Percentiles rank a stretch among this genome's conserved stretches.
Evolutionary conservation across 2,113 vertebrate genomes (phyloP).

Genomic region (Thryonomys swinderianus): DNA sequence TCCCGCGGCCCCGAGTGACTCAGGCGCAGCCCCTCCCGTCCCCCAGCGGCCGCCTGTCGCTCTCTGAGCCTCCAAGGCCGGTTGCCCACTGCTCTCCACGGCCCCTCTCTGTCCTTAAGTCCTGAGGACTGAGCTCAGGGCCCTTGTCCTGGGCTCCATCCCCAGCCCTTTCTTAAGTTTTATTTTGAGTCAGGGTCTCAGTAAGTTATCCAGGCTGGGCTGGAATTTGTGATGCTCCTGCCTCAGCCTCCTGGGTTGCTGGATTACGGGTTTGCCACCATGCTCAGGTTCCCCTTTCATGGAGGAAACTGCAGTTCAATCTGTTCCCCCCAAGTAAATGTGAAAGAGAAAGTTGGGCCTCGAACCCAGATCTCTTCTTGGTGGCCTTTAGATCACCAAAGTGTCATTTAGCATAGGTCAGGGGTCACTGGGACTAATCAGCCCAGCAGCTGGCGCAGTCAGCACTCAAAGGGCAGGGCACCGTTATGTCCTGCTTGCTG

Average conservation of each 20-base stretch:
- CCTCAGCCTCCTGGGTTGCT: neutral
- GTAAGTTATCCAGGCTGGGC: neutral
- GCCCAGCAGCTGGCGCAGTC: neutral
- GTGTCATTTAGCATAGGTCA: neutral
- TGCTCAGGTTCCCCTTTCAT: neutral
- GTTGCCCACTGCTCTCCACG: too few relatives aligned
- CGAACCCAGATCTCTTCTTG: neutral
- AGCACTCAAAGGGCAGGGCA: too few relatives aligned
- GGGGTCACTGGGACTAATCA: neutral
- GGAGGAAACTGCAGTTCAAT: neutral
- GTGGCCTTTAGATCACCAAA: neutral
- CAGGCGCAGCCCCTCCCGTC: neutral
- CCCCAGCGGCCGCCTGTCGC: neutral
- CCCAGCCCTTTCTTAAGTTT: neutral
- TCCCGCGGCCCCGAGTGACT: slow-evolving; percentile 51
- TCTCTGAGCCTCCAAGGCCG: too few relatives aligned
- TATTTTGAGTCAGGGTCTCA: neutral
- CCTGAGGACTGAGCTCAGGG: neutral
- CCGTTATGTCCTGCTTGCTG: neutral
- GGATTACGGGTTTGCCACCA: neutral
- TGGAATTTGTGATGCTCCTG: neutral
- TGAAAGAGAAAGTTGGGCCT: neutral
- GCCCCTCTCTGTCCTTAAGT: too few relatives aligned
- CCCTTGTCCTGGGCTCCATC: neutral
- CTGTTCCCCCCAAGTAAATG: neutral